phyloP scores from a whole-genome alignment of 64 coral and sea anemone species.

The Actinia equina region DNA sequence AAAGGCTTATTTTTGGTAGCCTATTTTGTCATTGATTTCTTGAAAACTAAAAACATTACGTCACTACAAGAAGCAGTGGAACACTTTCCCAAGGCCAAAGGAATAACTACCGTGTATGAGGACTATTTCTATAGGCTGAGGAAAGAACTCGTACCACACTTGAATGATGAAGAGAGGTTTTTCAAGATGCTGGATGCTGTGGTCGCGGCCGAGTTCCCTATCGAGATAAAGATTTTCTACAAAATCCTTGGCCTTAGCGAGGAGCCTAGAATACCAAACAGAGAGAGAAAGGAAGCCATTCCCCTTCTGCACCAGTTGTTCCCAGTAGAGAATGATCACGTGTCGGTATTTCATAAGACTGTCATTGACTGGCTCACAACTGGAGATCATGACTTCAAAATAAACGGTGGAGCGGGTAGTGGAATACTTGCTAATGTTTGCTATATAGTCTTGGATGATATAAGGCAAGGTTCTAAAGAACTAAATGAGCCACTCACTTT shows the following conservation, averaged over 20 bases:
- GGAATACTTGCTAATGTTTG: constrained; percentile 16
- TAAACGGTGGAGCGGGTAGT: background rate
- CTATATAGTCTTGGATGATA: background rate
- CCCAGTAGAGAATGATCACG: background rate
- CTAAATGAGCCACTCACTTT: too few species aligned
- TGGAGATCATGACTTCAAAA: background rate
- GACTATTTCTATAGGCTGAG: background rate
- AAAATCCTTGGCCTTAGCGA: background rate
- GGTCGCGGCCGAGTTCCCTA: constrained; percentile 12
- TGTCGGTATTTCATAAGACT: constrained; percentile 36
- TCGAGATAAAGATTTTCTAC: constrained; percentile 25
- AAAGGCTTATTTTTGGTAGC: background rate
- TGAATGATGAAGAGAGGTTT: background rate
- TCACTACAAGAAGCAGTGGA: background rate
- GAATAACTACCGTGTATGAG: background rate
- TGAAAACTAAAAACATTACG: background rate
- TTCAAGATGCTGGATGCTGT: constrained; percentile 24
- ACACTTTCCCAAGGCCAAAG: background rate
- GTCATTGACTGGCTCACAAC: constrained; percentile 34
- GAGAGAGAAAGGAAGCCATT: background rate
- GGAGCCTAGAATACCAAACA: background rate
- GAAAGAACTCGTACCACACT: background rate
- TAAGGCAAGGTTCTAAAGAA: background rate
- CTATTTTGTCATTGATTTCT: background rate
- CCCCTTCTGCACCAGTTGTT: background rate